Evolutionary conservation across 1,140 invertebrate genomes (phyloP), one percentile per base, ranked within the genome.

Genomic region (Bombus polaris): DNA sequence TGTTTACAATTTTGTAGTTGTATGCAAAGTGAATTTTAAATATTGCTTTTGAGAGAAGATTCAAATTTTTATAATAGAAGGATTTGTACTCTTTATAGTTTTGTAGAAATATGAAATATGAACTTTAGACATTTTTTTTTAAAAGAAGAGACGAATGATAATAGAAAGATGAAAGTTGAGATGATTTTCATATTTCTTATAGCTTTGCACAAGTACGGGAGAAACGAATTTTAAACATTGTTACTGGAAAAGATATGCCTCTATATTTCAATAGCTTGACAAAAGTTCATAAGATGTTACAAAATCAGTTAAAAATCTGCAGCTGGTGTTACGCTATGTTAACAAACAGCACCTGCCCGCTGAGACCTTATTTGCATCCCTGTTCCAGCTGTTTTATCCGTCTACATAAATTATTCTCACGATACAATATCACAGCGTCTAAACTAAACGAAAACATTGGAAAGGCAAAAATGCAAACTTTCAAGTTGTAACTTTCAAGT

Each of bases 311-410:
- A 39, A 57, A 76, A 39, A 12, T 47, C 5, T 13, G 15, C 42
- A 82, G 53, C 22, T 44, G 62, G 71, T 84, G 70, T 87, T 76
- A 80, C 12, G n/a, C 44, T 53, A 53, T 3, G 42, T 32, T 53
- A 35, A 57, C 28, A 70, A 22, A 18, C 13, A n/a, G 0, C 81
- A 82, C 81, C 81, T 82, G 80, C 12, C 25, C 35, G 15, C 12
- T 25, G 37, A 6, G 22, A 62, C 13, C 22, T 65, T 28, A 65
- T 82, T 74, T 74, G 32, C 71, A 82, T 82, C 32, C 0, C 18
- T 25, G 5, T 57, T 37, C 28, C 80, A 74, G 80, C 39, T 74
- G 70, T 47, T 65, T 44, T 8, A 10, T 3, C 35, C 28, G 8
- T 0, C 1, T 13, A 4, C 25, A 15, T 9, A 47, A 15, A 32